Base-by-base conservation (phyloP, 2,888 invertebrate species). In the Hetaerina titia region DNA sequence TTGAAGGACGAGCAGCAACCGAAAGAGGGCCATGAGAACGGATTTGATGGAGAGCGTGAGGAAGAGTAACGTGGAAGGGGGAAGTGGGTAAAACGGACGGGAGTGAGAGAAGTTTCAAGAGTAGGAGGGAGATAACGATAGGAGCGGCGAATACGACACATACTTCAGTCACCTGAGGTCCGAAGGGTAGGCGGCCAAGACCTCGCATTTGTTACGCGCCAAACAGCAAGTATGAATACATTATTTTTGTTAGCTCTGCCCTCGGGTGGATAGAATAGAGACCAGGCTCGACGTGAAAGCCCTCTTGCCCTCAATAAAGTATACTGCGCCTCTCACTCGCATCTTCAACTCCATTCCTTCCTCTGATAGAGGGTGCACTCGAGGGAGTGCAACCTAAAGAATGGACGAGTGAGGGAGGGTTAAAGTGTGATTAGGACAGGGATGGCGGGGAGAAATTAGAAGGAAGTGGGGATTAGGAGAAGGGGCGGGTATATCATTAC, bases 201-300 rank as follows among this genome's bases (percentile, higher is more conserved):
- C 45, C 57, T 22, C 57, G 45, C 89, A 89, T 89, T 89, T 89
- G 89, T 89, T 58, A 89, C 57, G 89, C 89, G 58, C 89, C 88
- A 19, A 88, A 56, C 88, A 56, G 22, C 57, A 58, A 89, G 89
- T 56, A 89, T 89, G 56, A 89, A 89, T 89, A 56, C 89, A 58
- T 58, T 17, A 89, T 57, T 89, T 89, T 89, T 89, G 45, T 45
- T 45, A 56, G 9, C 89, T 69, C 8, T 89, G 19, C 89, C 56
- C 89, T 56, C 89, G 89, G 56, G 89, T 57, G 89, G 58, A 58
- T 19, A 13, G 69, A 22, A 69, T 22, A 69, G 22, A n/a, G 19
- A 19, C n/a, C 69, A 22, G 22, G 19, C 89, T 58, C 89, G n/a
- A 15, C 88, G 56, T 57, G n/a, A 57, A 11, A 13, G 31, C 88